A percentile compares a stretch with the other conserved stretches of the same genome.
Conservation (phyloP, 1,140 invertebrate genomes). For the Drosophila suzukii region DNA sequence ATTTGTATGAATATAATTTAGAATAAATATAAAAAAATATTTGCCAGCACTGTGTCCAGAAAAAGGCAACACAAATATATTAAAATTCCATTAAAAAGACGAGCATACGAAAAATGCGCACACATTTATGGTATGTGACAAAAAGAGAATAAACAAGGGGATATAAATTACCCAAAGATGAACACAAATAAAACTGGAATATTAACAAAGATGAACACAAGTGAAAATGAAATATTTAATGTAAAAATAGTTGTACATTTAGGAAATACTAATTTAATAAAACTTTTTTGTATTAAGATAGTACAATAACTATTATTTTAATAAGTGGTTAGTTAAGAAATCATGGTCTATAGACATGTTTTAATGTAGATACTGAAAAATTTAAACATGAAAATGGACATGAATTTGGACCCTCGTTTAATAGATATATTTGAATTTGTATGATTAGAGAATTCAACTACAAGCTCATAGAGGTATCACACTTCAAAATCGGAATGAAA, state of each 20-base stretch:
- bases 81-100: conserved; percentile 79
- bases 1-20: conserved; percentile 83
- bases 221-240: neutral
- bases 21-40: conserved; percentile 57
- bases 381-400: too few species aligned
- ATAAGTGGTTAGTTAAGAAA: too few species aligned
- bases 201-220: too few species aligned
- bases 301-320: too few species aligned
- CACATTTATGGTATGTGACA: conserved; percentile 11
- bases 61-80: conserved; percentile 64
- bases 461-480: too few species aligned
- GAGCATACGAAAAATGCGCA: conserved; percentile 31
- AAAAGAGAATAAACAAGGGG: neutral
- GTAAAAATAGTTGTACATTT: neutral
- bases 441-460: too few species aligned
- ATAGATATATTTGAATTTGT: too few species aligned
- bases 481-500: too few species aligned
- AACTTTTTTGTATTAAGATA: neutral
- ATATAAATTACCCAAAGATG: neutral
- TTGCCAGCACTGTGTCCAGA: conserved; percentile 26
- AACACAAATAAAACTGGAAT: too few species aligned
- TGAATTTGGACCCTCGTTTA: too few species aligned
- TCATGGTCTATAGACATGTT: too few species aligned
- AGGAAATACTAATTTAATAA: neutral
- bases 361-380: too few species aligned